A percentile compares a stretch with the other conserved stretches of the same genome.
phyloP scores from a whole-genome alignment of 2,888 invertebrate species.

The Yponomeuta evonymella region DNA sequence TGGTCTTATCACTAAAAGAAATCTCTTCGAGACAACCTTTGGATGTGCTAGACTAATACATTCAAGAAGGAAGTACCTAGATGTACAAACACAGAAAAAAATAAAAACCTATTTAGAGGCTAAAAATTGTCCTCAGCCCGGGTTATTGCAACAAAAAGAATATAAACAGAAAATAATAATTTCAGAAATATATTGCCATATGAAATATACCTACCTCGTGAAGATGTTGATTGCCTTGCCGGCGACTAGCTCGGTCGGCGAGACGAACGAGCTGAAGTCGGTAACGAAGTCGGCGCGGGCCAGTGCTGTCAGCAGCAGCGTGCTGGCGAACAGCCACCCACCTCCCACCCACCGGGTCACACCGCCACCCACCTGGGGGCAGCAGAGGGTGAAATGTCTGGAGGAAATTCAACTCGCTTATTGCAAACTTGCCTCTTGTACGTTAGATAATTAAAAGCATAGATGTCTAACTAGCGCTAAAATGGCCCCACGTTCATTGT shows the following conservation, averaged over 20 bases:
- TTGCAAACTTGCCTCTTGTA: background rate
- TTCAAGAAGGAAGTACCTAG: too few relatives aligned
- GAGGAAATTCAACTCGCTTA: background rate
- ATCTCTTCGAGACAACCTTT: too few relatives aligned
- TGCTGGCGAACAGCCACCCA: slow-evolving; percentile 47
- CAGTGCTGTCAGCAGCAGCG: slow-evolving; percentile 76
- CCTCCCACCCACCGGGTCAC: slow-evolving; percentile 37
- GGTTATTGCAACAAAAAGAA: too few relatives aligned
- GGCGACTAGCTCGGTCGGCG: slow-evolving; percentile 76
- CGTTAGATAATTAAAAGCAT: too few relatives aligned
- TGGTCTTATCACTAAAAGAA: too few relatives aligned
- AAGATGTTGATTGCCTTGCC: slow-evolving; percentile 92
- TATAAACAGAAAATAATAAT: too few relatives aligned
- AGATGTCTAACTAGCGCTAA: too few relatives aligned
- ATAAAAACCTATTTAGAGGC: too few relatives aligned
- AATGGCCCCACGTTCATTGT: too few relatives aligned
- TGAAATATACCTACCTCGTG: slow-evolving; percentile 49
- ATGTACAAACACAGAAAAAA: too few relatives aligned
- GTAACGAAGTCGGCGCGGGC: slow-evolving; percentile 76
- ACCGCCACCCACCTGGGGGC: slow-evolving; percentile 45
- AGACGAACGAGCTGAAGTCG: slow-evolving; percentile 38
- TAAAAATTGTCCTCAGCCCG: too few relatives aligned
- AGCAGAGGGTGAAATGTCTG: slow-evolving; percentile 7
- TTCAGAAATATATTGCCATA: background rate
- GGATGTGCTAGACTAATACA: too few relatives aligned